Evolutionary conservation across 2,113 vertebrate genomes (phyloP).

Genomic region (Daubentonia madagascariensis): DNA sequence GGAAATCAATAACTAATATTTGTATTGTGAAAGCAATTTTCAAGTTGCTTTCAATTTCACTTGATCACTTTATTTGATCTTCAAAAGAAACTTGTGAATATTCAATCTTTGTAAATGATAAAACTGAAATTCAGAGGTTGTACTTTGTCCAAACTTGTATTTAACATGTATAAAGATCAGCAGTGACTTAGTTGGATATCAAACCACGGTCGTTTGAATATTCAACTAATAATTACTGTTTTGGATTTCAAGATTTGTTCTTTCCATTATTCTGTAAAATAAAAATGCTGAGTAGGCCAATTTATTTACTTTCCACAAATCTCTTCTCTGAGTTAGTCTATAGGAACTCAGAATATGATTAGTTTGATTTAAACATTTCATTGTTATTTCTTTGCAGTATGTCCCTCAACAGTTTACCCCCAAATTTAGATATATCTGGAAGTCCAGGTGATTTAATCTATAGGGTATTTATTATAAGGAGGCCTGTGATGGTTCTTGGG

Average conservation of each 20-base stretch:
- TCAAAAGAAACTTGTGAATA: neutral
- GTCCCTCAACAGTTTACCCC: neutral
- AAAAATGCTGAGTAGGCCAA: neutral
- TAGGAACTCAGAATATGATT: neutral
- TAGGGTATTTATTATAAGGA: neutral
- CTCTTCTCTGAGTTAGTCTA: neutral
- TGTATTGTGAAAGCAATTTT: neutral
- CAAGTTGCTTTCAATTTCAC: neutral
- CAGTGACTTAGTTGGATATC: neutral
- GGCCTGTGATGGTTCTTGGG: neutral
- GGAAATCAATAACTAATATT: neutral
- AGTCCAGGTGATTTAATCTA: neutral
- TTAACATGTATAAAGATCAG: neutral
- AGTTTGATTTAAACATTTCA: neutral
- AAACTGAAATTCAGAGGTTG: neutral
- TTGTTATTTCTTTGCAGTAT: neutral
- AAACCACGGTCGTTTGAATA: neutral
- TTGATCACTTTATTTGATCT: neutral
- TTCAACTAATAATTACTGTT: neutral
- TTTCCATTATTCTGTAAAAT: neutral
- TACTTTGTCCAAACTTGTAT: neutral
- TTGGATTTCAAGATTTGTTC: neutral
- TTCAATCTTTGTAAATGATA: neutral
- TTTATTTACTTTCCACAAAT: neutral
- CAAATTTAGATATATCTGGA: neutral